Base-by-base conservation (phyloP, 1,140 invertebrate genomes). In the Drosophila albomicans region DNA sequence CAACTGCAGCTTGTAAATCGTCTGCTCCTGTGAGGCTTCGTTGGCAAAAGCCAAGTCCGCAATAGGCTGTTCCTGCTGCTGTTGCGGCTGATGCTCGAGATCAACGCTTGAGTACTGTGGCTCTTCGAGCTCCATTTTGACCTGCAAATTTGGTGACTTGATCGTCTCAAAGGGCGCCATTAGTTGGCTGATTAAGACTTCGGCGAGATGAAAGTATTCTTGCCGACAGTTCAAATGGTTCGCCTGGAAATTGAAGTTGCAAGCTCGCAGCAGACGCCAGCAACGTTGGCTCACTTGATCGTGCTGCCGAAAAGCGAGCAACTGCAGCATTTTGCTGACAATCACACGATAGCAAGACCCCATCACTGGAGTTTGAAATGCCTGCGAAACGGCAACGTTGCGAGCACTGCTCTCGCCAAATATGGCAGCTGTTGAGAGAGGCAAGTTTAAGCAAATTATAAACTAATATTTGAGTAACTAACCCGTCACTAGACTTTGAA, bases 101-200 rank as follows among this genome's bases (percentile, higher is more conserved):
- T 68, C 64, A 43, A 64, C 52, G 15, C n/a, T 43, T 10, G 59
- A 16, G 45, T 48, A 79, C 52, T 65, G 81, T n/a, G 75, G 63
- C 5, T 87, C 78, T 1, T 71, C 79, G 4, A 78, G 30, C 70
- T 91, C 88, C 74, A 88, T 91, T 67, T 90, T 84, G 3, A 78
- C 71, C 1, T 52, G 25, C 1, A 28, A 38, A 1, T 43, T 28
- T 20, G 63, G 63, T 11, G 68, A 56, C 41, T 91, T 91, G 38
- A 92, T 92, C 11, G 85, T 87, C 38, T 92, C 91, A 63, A 75
- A 89, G 0, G 91, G 86, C 8, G 81, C 91, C 64, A 92, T 71
- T 3, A 92, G 49, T 59, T 92, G 87, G 15, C 91, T 89, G 8
- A 92, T 75, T 1, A 92, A 75, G 32, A 92, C 81, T 45, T 92